Percentiles rank a stretch among this genome's conserved stretches.
Evolutionary conservation across 2,113 vertebrate species (phyloP).

Genomic region (Otis tarda): DNA sequence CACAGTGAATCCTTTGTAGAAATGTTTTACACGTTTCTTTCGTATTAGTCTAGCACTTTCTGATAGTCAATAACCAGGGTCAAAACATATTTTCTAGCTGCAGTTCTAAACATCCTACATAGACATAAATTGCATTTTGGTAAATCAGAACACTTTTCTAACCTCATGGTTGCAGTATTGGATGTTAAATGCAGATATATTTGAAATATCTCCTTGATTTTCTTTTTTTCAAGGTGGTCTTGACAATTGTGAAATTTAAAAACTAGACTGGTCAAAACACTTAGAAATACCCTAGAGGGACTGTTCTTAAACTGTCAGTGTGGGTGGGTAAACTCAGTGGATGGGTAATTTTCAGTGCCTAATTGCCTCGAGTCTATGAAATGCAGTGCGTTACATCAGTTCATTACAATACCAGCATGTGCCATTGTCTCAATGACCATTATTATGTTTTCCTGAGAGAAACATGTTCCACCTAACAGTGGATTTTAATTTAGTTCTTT

Average conservation of each 20-base stretch:
- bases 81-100: neutral
- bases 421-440: neutral
- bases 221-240: neutral
- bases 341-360: neutral
- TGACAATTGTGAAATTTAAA: neutral
- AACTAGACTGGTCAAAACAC: neutral
- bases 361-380: neutral
- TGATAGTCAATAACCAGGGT: neutral
- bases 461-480: neutral
- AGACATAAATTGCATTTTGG: neutral
- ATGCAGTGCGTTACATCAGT: neutral
- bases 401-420: neutral
- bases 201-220: neutral
- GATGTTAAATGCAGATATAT: neutral
- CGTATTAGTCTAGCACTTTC: neutral
- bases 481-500: conserved; percentile 24
- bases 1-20: neutral
- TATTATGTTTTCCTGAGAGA: neutral
- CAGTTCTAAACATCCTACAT: neutral
- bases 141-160: neutral
- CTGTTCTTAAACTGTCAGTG: neutral
- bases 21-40: neutral
- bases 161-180: neutral
- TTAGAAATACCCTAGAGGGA: neutral
- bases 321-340: neutral